A percentile compares a stretch with the other conserved stretches of the same genome.
Evolutionary conservation across 2,888 invertebrate species (phyloP).

Genomic region (Stenurella melanura): DNA sequence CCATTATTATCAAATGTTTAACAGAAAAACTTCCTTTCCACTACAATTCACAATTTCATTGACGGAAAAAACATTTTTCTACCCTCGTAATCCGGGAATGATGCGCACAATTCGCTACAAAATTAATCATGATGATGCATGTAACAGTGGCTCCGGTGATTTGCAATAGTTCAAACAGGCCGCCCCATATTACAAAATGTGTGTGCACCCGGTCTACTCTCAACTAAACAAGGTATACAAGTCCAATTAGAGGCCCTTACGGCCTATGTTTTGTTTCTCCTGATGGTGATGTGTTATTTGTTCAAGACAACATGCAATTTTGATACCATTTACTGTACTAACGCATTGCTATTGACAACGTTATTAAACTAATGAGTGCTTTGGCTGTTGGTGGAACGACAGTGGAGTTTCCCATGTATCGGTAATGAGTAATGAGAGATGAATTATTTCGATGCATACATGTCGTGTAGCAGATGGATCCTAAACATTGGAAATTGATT

Average conservation of each 20-base stretch:
- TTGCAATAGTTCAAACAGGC: constrained; percentile 59
- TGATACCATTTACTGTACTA: constrained; percentile 29
- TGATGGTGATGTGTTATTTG: constrained; percentile 49
- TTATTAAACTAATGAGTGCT: constrained; percentile 25
- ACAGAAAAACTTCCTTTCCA: no score
- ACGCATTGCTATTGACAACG: constrained; percentile 37
- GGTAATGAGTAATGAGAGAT: background rate
- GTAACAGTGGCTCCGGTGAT: constrained; percentile 57
- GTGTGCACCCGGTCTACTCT: constrained; percentile 53
- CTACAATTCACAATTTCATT: no score
- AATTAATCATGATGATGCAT: constrained; percentile 70
- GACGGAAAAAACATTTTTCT: background rate
- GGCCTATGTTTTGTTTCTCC: constrained; percentile 57
- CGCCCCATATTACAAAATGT: constrained; percentile 52
- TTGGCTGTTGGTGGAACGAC: background rate
- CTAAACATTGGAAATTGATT: background rate
- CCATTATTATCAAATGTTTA: no score
- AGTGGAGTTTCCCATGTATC: background rate
- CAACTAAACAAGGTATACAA: constrained; percentile 62
- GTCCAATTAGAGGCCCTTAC: constrained; percentile 60
- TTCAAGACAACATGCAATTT: constrained; percentile 39
- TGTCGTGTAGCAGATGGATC: background rate
- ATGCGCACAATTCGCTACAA: constrained; percentile 59
- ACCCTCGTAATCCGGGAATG: constrained; percentile 50
- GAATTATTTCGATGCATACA: background rate